Evolutionary conservation across 2,113 vertebrate genomes (phyloP), one percentile per base, ranked within the genome.

Genomic region (Chionomys nivalis): DNA sequence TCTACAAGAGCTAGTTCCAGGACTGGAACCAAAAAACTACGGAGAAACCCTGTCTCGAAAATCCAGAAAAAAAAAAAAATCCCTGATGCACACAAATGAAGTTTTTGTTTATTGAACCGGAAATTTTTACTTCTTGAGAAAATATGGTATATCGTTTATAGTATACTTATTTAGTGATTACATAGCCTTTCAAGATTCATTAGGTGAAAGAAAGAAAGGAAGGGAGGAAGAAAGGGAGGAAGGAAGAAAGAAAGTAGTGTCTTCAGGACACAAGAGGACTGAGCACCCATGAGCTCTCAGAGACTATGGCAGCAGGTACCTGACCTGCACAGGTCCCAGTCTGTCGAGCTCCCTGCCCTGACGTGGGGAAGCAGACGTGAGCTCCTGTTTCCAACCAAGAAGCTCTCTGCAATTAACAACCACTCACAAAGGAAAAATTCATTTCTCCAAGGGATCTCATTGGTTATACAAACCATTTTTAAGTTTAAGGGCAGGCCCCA

Each of bases 121-220:
- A 94, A 93, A 90, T 75, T 49, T 26, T 89, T 91, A 89, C 66
- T 96, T 66, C 58, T 90, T 95, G 31, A 95, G 75, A 86, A 90
- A 97, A 93, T 36, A 94, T 76, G 14, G 47, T 7, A 65, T 85
- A 73, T 76, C 26, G 76, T 73, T 76, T 94, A 42, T 96, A 82
- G 82, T 9, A 93, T 2, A 92, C 13, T 66, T 75, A 70, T 33
- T 36, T 85, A 92, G 14, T 90, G 58, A 94, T 89, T 76, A 96
- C 68, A 65, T 91, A 95, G 75, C 14, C 65, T 87, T 31, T 77
- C 23, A 91, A 83, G 31, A 88, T 47, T 58, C 82, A 79, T 47
- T 93, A 82, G 63, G 13, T 87, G 72, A 70, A n/a, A 16, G 12
- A 31, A 7, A 47, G 2, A 47, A 7, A 26, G 11, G 26, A 0